A percentile compares a stretch with the other conserved stretches of the same genome.
phyloP scores from a whole-genome alignment of 1,140 invertebrate species.

The Chrysopa pallens region DNA sequence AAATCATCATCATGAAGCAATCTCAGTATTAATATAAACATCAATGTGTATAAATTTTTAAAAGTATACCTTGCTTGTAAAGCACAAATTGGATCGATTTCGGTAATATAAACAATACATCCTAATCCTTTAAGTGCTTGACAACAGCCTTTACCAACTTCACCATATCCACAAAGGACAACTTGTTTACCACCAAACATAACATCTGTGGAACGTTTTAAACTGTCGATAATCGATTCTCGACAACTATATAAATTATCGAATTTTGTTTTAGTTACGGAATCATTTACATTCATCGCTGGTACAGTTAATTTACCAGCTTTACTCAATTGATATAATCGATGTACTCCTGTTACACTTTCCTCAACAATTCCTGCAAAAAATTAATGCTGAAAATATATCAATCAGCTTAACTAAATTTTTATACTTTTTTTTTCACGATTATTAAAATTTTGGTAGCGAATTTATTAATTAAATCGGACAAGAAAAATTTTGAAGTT shows the following conservation, averaged over 20 bases:
- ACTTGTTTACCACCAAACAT: constrained; percentile 98
- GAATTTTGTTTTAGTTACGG: constrained; percentile 98
- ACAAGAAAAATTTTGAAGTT: too few species aligned
- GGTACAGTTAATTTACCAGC: constrained; percentile 88
- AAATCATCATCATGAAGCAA: too few species aligned
- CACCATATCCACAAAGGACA: constrained; percentile 91
- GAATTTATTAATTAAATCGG: not conserved
- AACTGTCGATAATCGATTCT: constrained; percentile 63
- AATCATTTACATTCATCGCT: constrained; percentile 98
- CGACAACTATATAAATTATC: constrained; percentile 90
- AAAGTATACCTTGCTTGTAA: constrained; percentile 72
- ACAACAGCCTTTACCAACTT: constrained; percentile 95
- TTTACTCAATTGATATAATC: constrained; percentile 90
- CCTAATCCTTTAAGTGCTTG: constrained; percentile 89
- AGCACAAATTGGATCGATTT: constrained; percentile 97
- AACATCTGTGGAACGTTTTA: constrained; percentile 90
- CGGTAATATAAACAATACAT: constrained; percentile 87
- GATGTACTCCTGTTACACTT: constrained; percentile 92
- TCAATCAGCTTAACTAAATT: not conserved
- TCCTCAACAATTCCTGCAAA: constrained; percentile 86
- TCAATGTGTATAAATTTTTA: not conserved
- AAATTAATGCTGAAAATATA: constrained; percentile 6
- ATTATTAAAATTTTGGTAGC: not conserved
- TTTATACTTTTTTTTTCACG: not conserved
- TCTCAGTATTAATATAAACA: too few species aligned